Evolutionary conservation across 2,888 invertebrate species (phyloP), one percentile per base, ranked within the genome.

Genomic region (Drosophila colorata): DNA sequence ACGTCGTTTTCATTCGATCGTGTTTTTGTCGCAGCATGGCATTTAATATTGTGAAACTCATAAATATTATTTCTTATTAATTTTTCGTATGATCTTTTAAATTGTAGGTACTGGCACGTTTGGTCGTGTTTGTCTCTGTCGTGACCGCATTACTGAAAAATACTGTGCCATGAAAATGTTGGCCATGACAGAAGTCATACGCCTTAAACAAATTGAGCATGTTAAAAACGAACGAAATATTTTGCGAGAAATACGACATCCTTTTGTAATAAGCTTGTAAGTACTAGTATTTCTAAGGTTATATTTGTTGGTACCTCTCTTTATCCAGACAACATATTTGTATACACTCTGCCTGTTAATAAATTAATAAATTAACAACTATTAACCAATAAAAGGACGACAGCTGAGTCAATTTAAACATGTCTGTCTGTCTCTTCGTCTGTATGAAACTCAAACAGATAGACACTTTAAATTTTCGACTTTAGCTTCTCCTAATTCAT

Each of bases 221-320:
- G 98, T 99, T 71, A 97, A 97, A 93, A 99, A 98, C 92, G 99
- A 99, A 93, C 98, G 98, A 92, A 96, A 95, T 88, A 98, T 99
- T 88, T 94, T 99, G 69, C 94, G 96, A 74, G 96, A 97, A 93
- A 96, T 99, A 85, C 95, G 96, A 87, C 98, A 99, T 93, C 99
- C 99, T 55, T 99, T 99, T 93, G 96, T 99, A 90, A 98, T 99
- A 61, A 97, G 97, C 92, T 93, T 98, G 97, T 97, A 93, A 95
- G 97, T 92, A 82, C 28, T 28, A 20, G 8, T 28, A 2, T 28
- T 25, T 9, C 28, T 28, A 28, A 0, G 9, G 9, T 28, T 9
- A 2, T 9, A 28, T 28, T 0, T 28, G 8, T 8, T 28, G 28
- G 2, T 28, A 28, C 28, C 8, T 9, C 2, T 3, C 2, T 28